phyloP scores from a whole-genome alignment of 2,888 invertebrate genomes.

The Drosophila diplacantha region DNA sequence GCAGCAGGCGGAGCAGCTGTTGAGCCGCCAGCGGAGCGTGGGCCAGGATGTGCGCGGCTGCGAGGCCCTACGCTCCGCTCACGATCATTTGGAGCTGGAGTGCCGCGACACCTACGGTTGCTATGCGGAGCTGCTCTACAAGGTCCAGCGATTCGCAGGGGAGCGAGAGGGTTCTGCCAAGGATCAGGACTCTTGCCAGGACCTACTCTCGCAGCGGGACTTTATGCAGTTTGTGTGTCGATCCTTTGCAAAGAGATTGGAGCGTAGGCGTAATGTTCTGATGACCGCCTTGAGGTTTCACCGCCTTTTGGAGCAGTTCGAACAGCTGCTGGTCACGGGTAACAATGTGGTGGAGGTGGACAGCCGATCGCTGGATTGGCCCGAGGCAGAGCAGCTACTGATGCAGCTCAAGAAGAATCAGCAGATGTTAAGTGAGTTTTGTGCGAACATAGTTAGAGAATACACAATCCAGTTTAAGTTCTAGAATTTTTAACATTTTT shows the following conservation, averaged over 20 bases:
- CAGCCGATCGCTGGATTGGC: slow-evolving; percentile 46
- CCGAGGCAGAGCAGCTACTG: slow-evolving; percentile 80
- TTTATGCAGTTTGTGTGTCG: slow-evolving; percentile 90
- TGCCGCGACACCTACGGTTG: slow-evolving; percentile 88
- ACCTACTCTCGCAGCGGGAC: slow-evolving; percentile 85
- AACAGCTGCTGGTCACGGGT: slow-evolving; percentile 82
- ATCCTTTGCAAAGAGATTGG: slow-evolving; percentile 86
- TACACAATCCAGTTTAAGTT: too few species aligned
- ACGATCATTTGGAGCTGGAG: slow-evolving; percentile 86
- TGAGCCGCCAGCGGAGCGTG: slow-evolving; percentile 84
- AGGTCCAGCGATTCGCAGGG: slow-evolving; percentile 81
- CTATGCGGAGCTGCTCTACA: slow-evolving; percentile 87
- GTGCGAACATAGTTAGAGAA: background rate
- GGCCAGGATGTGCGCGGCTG: slow-evolving; percentile 86
- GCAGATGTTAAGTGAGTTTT: slow-evolving; percentile 80
- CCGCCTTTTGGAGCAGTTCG: slow-evolving; percentile 85
- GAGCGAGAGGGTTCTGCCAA: slow-evolving; percentile 64
- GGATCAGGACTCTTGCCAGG: slow-evolving; percentile 78
- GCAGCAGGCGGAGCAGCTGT: slow-evolving; percentile 85
- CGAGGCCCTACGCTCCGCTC: slow-evolving; percentile 84
- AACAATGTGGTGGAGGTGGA: slow-evolving; percentile 49
- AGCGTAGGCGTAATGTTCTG: slow-evolving; percentile 85
- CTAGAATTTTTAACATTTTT: background rate
- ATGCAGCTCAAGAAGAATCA: slow-evolving; percentile 82
- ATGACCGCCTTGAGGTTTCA: slow-evolving; percentile 87